A percentile compares a stretch with the other conserved stretches of the same genome.
Conservation (phyloP, 2,113 vertebrate species). For the Propithecus coquereli region DNA sequence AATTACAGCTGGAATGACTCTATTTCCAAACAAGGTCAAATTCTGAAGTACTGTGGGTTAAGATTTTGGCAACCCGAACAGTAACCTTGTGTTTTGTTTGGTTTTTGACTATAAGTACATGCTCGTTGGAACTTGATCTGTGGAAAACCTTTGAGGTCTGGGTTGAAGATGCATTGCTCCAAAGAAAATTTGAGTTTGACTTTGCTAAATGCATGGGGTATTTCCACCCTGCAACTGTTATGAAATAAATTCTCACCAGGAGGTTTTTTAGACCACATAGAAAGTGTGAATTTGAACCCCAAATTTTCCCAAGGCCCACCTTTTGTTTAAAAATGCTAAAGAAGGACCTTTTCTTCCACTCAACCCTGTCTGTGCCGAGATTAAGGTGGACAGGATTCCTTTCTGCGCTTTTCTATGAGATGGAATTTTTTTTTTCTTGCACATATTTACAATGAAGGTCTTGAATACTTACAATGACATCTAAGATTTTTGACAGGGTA, state of each 20-base stretch:
- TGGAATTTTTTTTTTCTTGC: background rate
- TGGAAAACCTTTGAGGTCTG: too few relatives aligned
- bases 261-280: background rate
- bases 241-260: constrained; percentile 8
- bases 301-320: background rate
- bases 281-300: background rate
- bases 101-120: background rate
- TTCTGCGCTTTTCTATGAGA: background rate
- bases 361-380: background rate
- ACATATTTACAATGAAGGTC: background rate
- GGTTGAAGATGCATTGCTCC: background rate
- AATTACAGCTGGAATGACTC: too few relatives aligned
- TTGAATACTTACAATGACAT: background rate
- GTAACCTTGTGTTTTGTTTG: background rate
- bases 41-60: too few relatives aligned
- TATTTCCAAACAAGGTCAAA: too few relatives aligned
- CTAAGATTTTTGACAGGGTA: background rate
- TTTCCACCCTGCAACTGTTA: background rate
- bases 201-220: background rate
- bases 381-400: background rate
- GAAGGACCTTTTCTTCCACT: background rate
- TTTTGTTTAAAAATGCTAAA: constrained; percentile 11
- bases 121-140: background rate
- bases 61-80: background rate
- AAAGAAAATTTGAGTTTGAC: background rate